A percentile compares a stretch with the other conserved stretches of the same genome.
These are phyloP conservation scores for Stictocephala bisonia DNA, from an alignment of 2,888 invertebrate species.

Conservation along the genomic window DNA sequence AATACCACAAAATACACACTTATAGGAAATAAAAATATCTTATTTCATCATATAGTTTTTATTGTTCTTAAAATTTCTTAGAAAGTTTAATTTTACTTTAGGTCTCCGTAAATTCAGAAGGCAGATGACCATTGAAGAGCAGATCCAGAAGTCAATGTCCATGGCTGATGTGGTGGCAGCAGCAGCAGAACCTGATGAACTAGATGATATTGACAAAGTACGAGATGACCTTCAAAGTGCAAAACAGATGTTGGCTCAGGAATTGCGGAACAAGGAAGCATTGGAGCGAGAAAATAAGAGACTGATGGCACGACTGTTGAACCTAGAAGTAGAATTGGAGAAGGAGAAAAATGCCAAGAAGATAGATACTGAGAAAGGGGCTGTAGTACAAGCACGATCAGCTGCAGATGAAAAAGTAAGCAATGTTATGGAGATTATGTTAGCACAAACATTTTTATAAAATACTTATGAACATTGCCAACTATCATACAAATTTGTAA, in stretches of 20 bases:
- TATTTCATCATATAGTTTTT: neutral
- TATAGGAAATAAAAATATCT: neutral
- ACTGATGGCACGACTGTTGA: slow-evolving; percentile 80
- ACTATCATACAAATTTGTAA: no score
- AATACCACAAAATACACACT: neutral
- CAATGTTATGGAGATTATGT: neutral
- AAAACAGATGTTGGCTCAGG: slow-evolving; percentile 89
- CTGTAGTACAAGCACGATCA: slow-evolving; percentile 51
- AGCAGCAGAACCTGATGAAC: slow-evolving; percentile 78
- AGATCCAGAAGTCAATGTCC: slow-evolving; percentile 85
- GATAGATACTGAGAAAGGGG: slow-evolving; percentile 49
- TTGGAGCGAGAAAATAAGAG: slow-evolving; percentile 88
- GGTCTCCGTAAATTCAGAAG: slow-evolving; percentile 84
- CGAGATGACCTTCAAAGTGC: slow-evolving; percentile 91
- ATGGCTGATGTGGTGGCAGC: slow-evolving; percentile 68
- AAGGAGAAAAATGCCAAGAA: slow-evolving; percentile 67
- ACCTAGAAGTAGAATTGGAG: slow-evolving; percentile 84
- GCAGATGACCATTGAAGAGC: slow-evolving; percentile 91
- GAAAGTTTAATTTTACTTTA: slow-evolving; percentile 51
- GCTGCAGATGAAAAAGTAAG: slow-evolving; percentile 59
- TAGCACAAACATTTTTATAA: no score
- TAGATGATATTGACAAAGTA: slow-evolving; percentile 90
- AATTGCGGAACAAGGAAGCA: slow-evolving; percentile 86
- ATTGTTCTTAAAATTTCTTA: neutral
- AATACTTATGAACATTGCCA: no score